phyloP scores from a whole-genome alignment of 2,797 vertebrate genomes.

The Lepidocolaptes lacrymiger region DNA sequence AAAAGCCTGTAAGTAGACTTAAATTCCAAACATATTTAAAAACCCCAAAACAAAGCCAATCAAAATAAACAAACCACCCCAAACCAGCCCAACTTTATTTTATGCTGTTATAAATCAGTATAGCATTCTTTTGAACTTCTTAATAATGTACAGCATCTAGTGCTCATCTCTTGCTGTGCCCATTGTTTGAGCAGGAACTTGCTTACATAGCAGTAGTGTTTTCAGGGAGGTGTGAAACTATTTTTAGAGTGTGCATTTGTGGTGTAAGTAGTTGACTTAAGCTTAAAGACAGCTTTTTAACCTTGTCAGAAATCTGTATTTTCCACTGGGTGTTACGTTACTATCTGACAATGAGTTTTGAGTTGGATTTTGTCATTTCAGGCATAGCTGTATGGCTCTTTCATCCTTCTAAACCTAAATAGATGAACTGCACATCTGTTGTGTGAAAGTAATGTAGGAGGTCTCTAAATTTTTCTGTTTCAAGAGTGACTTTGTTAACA shows the following conservation, averaged over 20 bases:
- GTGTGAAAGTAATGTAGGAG: neutral
- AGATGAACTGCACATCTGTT: neutral
- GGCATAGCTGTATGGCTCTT: neutral
- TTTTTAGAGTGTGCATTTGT: neutral
- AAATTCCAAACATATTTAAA: neutral
- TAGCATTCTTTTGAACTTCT: neutral
- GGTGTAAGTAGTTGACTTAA: neutral
- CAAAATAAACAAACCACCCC: neutral
- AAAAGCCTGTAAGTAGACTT: neutral
- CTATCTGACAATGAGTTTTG: neutral
- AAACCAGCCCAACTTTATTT: neutral
- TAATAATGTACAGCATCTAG: neutral
- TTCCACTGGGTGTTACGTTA: neutral
- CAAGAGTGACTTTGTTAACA: slow-evolving; percentile 26
- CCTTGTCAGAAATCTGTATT: neutral
- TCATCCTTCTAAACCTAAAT: neutral
- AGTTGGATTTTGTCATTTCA: slow-evolving; percentile 2
- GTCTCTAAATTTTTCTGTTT: slow-evolving; percentile 11
- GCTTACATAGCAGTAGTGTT: neutral
- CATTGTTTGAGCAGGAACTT: neutral
- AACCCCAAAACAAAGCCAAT: neutral
- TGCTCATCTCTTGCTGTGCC: neutral
- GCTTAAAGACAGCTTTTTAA: slow-evolving; percentile 35
- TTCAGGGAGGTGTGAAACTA: neutral
- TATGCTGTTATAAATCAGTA: neutral